Base-by-base conservation (phyloP, 2,113 vertebrate genomes). In the Periophthalmus modestus region DNA sequence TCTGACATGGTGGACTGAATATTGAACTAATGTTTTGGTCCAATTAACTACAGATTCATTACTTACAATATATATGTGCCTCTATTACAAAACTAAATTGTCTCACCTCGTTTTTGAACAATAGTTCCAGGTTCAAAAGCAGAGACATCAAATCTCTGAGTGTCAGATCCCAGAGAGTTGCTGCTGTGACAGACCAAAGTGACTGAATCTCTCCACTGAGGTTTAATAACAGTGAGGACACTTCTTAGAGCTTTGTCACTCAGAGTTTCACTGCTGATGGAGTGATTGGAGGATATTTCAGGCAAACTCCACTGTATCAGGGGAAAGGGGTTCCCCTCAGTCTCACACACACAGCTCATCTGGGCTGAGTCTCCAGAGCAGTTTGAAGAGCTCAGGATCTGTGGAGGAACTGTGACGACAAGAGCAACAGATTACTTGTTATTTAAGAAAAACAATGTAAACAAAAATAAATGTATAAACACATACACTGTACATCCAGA, bases 341-440 rank as follows among this genome's bases (percentile, higher is more conserved):
- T 33, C 50, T 70, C 67, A 82, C 85, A 87, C 36, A 67, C 79
- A 66, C 85, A 87, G 58, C 1, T 75, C 23, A 87, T 11, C 21
- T 70, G 61, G 39, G 5, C 7, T 54, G 1, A 15, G 50, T 72
- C 24, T 66, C 15, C 54, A 39, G 3, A 66, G 59, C 85, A 87
- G 1, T 19, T 14, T 34, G 74, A 79, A 39, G 73, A 82, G 19
- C 34, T 4, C 39, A 79, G 43, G 73, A 86, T 86, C 68, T 67
- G 39, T 54, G 84, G 71, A 68, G 72, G n/a, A 43, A 43, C 81
- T 83, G 54, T 11, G 18, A 48, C 13, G 5, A 34, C 16, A 1
- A 14, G 2, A 57, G 9, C 5, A 70, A 6, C 7, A 5, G 10
- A 55, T 50, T 5, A 50, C 47, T 9, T 55, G n/a, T n/a, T n/a